A percentile compares a stretch with the other conserved stretches of the same genome.
These are phyloP conservation scores for Canis aureus DNA, from an alignment of 2,113 vertebrate species.

Conservation along the genomic window DNA sequence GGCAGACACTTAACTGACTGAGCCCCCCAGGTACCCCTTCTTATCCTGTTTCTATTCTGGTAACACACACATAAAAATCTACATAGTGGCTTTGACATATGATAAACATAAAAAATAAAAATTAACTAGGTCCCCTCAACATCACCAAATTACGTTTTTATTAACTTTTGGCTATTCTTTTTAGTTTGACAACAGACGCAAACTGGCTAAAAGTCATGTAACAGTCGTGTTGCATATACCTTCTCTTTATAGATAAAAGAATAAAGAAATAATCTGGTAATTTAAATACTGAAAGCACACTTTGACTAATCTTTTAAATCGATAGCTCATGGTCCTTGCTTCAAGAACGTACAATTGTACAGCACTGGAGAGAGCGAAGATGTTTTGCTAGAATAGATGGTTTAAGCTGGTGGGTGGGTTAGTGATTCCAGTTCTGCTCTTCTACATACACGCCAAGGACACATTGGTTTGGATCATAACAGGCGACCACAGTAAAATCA, in stretches of 20 bases:
- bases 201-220: neutral
- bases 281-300: neutral
- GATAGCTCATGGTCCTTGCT: neutral
- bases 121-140: neutral
- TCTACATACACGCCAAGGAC: accelerated
- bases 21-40: no score
- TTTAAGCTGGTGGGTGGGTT: accelerated
- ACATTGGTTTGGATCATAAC: accelerated
- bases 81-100: neutral
- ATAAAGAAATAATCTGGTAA: neutral
- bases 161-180: neutral
- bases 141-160: neutral
- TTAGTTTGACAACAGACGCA: neutral
- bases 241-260: neutral
- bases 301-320: neutral
- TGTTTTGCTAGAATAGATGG: neutral
- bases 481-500: neutral
- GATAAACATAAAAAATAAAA: neutral
- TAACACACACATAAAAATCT: neutral
- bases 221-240: neutral
- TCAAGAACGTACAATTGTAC: neutral
- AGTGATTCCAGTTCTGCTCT: accelerated
- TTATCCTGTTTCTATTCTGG: neutral
- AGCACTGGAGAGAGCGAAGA: neutral
- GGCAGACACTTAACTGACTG: no score